Base-by-base conservation (phyloP, 35 echinoderm and acorn worm genomes). In the Apostichopus japonicus region DNA sequence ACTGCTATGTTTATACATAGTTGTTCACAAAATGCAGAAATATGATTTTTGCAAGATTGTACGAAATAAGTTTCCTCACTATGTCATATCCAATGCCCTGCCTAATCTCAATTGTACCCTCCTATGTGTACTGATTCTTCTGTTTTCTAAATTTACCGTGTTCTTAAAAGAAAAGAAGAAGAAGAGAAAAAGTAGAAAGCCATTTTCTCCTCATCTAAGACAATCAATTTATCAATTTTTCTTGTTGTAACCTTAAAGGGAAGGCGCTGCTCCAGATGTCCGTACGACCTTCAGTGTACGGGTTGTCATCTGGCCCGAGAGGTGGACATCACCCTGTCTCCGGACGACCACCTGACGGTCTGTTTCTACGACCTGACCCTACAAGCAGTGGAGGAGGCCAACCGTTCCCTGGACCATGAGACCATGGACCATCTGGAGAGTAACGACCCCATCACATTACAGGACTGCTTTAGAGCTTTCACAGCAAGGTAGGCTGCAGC, bases 391-490 rank as follows among this genome's bases (percentile, higher is more conserved):
- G 97, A 99, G 16, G 94, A 92, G 59, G 88, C 97, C 87, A 93
- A 90, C 51, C 53, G 90, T 25, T 90, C 91, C n/a, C 90, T 77
- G 77, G 97, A 99, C 80, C 87, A 99, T 80, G 87, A 94, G 76
- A 93, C 92, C 9, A 44, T 99, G 78, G 79, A 79, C 16, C 93
- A 94, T 75, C 72, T 95, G 8, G 57, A 56, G 33, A 84, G 94
- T 24, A 92, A 92, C 72, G 93, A 95, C 56, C 93, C 91, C 72
- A 90, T 99, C 55, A 99, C 95, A 17, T 77, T 99, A 33, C 92
- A 94, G 78, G 93, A 99, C 53, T 99, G 97, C 84, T 99, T 99
- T 73, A 83, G 94, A 58, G 97, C 97, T 62, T 99, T 99, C 84
- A 94, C 97, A 70, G 93, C 96, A 77, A 99, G 97, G 97, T 99